Conservation (phyloP, 2,113 vertebrate species). For the Catharus bicknelli region DNA sequence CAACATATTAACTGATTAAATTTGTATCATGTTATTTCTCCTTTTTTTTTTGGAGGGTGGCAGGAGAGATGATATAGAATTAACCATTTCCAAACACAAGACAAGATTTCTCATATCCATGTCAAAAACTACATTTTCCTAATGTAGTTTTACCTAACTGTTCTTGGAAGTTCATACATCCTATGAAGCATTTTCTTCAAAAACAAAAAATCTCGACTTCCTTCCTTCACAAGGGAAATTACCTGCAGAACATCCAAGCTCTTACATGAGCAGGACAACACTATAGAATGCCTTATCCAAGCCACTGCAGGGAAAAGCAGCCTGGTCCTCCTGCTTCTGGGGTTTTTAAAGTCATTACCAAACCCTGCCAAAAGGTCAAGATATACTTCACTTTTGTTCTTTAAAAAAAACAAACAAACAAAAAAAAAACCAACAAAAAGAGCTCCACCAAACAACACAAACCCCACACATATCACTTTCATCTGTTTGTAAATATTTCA, state of each 20-base stretch:
- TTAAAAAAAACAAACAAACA: neutral
- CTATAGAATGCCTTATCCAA: neutral
- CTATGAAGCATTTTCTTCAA: neutral
- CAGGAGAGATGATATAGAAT: accelerated
- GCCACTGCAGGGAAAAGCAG: neutral
- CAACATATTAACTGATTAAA: neutral
- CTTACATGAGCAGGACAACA: accelerated
- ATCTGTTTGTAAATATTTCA: neutral
- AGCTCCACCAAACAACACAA: neutral
- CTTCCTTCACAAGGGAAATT: neutral
- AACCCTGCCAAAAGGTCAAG: neutral
- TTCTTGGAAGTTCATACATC: neutral
- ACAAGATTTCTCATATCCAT: neutral
- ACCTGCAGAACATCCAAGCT: neutral
- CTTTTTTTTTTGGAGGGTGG: neutral
- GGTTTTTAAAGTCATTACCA: neutral
- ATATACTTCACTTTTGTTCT: neutral
- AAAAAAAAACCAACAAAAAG: neutral
- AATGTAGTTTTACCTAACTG: neutral
- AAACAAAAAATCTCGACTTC: neutral
- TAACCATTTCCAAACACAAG: neutral
- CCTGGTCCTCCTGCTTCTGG: neutral
- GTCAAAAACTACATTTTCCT: neutral
- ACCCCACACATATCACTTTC: neutral
- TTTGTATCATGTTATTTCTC: neutral